These are phyloP conservation scores for Crocidura indochinensis DNA, from an alignment of 2,797 vertebrate species.

Conservation along the genomic window DNA sequence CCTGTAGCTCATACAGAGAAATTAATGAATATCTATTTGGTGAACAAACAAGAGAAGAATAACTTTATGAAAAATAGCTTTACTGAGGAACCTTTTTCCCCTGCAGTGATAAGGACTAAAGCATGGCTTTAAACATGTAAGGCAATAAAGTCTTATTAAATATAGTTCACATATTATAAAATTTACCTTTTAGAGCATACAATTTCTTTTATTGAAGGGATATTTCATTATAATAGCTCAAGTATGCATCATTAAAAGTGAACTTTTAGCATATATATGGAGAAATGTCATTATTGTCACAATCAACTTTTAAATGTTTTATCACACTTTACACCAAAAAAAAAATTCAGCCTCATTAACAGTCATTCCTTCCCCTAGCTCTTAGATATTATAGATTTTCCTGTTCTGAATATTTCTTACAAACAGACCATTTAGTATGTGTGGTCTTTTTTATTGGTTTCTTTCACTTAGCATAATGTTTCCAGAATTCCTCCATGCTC, in stretches of 20 bases:
- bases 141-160: neutral
- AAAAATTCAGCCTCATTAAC: neutral
- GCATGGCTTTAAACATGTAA: too few species aligned
- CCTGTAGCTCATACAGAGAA: constrained; percentile 28
- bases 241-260: too few species aligned
- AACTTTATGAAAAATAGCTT: too few species aligned
- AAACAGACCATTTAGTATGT: neutral
- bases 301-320: neutral
- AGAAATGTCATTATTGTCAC: neutral
- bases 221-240: too few species aligned
- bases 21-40: constrained; percentile 43
- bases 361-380: neutral
- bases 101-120: too few species aligned
- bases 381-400: constrained; percentile 5
- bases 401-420: neutral
- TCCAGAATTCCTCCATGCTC: neutral
- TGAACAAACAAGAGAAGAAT: constrained; percentile 36
- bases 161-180: neutral
- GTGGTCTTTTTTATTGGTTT: neutral
- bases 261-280: too few species aligned
- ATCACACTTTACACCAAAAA: neutral
- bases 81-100: too few species aligned
- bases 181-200: neutral
- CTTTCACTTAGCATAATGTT: constrained; percentile 3
- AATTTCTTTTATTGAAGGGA: neutral